Evolutionary conservation across 2,888 invertebrate genomes (phyloP).

Genomic region (Pterostichus madidus): DNA sequence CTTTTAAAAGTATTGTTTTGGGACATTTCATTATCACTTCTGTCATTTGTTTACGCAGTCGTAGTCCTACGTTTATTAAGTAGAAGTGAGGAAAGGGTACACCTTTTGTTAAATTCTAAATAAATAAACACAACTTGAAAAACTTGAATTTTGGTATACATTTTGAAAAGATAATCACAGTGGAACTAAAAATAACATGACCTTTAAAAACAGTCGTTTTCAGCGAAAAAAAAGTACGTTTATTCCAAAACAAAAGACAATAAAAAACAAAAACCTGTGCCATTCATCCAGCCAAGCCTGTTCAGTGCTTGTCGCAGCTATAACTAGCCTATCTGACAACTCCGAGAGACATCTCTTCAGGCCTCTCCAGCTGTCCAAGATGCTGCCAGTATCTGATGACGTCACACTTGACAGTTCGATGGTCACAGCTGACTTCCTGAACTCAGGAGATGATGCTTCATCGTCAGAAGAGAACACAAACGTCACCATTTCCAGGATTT

Average conservation of each 20-base stretch:
- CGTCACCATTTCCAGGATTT: slow-evolving; percentile 56
- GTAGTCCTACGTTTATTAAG: too few relatives aligned
- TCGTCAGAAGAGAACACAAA: slow-evolving; percentile 51
- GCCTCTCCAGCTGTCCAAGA: slow-evolving; percentile 58
- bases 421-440: slow-evolving; percentile 12
- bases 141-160: background rate
- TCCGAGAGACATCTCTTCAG: slow-evolving; percentile 69
- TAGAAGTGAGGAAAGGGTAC: background rate
- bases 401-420: slow-evolving; percentile 44
- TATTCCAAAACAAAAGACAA: background rate
- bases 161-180: background rate
- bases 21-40: too few relatives aligned
- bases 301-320: slow-evolving; percentile 69
- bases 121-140: background rate
- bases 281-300: slow-evolving; percentile 70
- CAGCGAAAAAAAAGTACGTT: background rate
- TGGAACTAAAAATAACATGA: background rate
- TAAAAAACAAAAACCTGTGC: slow-evolving; percentile 68
- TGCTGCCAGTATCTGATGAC: slow-evolving; percentile 33
- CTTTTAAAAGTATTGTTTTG: too few relatives aligned
- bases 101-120: background rate
- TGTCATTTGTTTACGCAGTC: too few relatives aligned
- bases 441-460: slow-evolving; percentile 19
- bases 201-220: background rate
- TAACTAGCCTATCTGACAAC: slow-evolving; percentile 69